Evolutionary conservation across 2,888 invertebrate species (phyloP), one percentile per base, ranked within the genome.

Genomic region (Hypsopygia costalis): DNA sequence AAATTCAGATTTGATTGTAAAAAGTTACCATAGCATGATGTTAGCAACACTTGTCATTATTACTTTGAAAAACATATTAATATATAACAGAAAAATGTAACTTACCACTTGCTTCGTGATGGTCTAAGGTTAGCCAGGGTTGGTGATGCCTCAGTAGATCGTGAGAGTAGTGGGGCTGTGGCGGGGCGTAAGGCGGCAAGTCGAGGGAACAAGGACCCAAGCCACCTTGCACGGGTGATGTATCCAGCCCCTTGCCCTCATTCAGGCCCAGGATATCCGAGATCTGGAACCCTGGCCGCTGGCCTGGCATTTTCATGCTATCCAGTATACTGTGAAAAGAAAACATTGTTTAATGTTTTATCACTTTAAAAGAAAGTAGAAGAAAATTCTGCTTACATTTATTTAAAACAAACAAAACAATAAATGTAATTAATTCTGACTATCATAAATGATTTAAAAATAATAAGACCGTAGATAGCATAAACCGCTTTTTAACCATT

Each of bases 261-360:
- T 97, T 97, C 60, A 98, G 90, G 60, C 98, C 97, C 65, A 98
- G 90, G 66, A 98, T 97, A 77, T 98, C 97, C 59, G 97, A 95
- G 64, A 98, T 97, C 67, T 96, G 96, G 81, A 98, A 98, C 46
- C 97, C 95, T 0, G 95, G 91, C 57, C 94, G 90, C 65, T 93
- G 93, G 38, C 93, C 93, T 0, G 94, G 93, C 91, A 94, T 93
- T 81, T 94, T 94, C 91, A 94, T 94, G 60, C 93, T 94, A 74
- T 96, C 96, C 72, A 96, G 83, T 45, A 96, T 88, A 66, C 96
- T 96, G 90, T 49, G 56, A 54, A 50, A 30, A 49, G 54, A 51
- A 49, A 36, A 40, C 11, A 11, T 21, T 6, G 21, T 21, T 21
- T n/a, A n/a, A n/a, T n/a, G n/a, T n/a, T n/a, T n/a, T n/a, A n/a